Base-by-base conservation (phyloP, 2,888 invertebrate species). In the Ctenicera cuprea region DNA sequence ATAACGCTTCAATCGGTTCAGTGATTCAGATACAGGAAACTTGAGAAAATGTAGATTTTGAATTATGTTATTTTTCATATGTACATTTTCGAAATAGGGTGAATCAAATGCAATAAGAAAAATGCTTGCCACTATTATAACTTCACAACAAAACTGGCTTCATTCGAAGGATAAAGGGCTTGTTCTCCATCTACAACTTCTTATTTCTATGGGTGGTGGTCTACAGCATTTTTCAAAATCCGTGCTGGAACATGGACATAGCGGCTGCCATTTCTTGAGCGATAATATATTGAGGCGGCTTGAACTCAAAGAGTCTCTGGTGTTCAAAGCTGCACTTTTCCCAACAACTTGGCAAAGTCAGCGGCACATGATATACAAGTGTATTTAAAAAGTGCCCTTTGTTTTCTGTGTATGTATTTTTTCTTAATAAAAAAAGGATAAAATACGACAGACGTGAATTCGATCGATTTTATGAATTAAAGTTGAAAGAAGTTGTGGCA, bases 251-350 rank as follows among this genome's bases (percentile, higher is more conserved):
- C 57, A 57, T 33, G 57, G 57, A 22, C 57, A 54, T 54, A 33
- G 14, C 57, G 30, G 57, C 57, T 57, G 57, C 57, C 57, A 57
- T 57, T 57, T 33, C 57, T 57, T 62, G 62, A 20, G 14, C 41
- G 43, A 43, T 62, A 62, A 62, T 62, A 62, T 62, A 62, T 62
- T 62, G 41, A 43, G 14, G 62, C 26, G 43, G 62, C 43, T 43
- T n/a, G 26, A 3, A 41, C 37, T 62, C 62, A 62, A 62, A 62
- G 62, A 45, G 8, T 62, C 26, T 62, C 43, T 62, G 62, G 62
- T 62, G 62, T 62, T 41, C 62, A 26, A 62, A 43, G 26, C 41
- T 62, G 43, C 41, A 43, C 62, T 62, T 30, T 57, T 62, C 62
- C n/a, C 22, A 62, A 62, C 41, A 18, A 57, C 33, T 33, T 18